A percentile compares a stretch with the other conserved stretches of the same genome.
These are phyloP conservation scores for Octomys mimax DNA, from an alignment of 2,797 vertebrate genomes.

Conservation along the genomic window DNA sequence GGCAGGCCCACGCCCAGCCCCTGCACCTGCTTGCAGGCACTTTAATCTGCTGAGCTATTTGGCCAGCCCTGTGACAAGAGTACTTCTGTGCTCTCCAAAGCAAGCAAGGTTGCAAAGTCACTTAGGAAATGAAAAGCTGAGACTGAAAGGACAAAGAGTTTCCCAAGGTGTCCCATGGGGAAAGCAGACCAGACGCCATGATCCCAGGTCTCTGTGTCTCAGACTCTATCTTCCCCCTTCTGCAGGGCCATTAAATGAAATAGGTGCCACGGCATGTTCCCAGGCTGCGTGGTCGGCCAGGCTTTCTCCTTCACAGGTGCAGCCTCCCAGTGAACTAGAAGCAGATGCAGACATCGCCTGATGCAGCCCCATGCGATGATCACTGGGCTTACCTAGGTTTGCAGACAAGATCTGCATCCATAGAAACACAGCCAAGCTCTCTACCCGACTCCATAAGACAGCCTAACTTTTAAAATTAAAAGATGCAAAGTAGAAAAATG, in stretches of 20 bases:
- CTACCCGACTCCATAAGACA: neutral
- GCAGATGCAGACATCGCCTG: neutral
- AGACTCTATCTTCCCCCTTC: no score
- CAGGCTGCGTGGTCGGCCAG: fast-evolving
- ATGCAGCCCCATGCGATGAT: neutral
- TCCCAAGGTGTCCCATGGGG: no score
- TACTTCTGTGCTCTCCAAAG: neutral
- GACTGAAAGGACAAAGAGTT: neutral
- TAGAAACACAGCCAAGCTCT: neutral
- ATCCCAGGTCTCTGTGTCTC: neutral
- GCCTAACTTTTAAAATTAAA: neutral
- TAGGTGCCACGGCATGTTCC: neutral
- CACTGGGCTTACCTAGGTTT: neutral
- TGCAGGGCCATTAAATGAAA: neutral
- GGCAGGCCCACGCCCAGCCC: no score
- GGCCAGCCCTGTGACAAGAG: no score
- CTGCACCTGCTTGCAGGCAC: no score
- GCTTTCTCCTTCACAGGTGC: neutral
- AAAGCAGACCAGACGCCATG: neutral
- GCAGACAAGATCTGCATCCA: neutral
- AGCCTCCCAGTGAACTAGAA: no score
- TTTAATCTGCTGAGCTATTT: no score
- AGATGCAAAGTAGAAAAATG: neutral
- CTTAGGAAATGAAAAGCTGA: neutral
- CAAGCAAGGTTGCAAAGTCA: neutral